phyloP scores from a whole-genome alignment of 2,888 invertebrate species.

The Polietes domitor region DNA sequence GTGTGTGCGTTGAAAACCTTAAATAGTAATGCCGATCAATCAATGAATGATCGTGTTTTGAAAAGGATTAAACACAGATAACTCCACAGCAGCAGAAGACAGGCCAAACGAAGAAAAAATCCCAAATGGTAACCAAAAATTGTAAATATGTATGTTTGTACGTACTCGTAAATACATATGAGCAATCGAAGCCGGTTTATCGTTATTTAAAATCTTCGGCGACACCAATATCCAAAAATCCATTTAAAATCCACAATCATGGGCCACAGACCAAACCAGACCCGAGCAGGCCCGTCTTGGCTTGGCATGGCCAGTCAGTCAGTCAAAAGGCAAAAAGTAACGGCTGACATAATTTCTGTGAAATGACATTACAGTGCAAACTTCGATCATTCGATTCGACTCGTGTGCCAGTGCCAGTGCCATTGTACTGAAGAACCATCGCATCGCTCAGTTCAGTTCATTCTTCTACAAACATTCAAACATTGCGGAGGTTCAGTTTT shows the following conservation, averaged over 20 bases:
- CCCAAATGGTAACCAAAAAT: slow-evolving; percentile 16
- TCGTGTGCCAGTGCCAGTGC: slow-evolving; percentile 23
- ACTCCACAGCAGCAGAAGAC: slow-evolving; percentile 22
- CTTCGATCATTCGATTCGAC: slow-evolving; percentile 38
- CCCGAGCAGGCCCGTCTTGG: no score
- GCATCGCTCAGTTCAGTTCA: slow-evolving; percentile 12
- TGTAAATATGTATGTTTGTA: no score
- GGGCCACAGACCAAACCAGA: neutral
- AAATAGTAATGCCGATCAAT: slow-evolving; percentile 52
- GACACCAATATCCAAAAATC: neutral
- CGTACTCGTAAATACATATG: no score
- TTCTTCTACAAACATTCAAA: neutral
- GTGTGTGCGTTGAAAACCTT: slow-evolving; percentile 47
- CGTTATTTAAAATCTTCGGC: slow-evolving; percentile 10
- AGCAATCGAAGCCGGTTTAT: slow-evolving; percentile 35
- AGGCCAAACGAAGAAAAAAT: slow-evolving; percentile 46
- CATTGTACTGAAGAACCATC: slow-evolving; percentile 13
- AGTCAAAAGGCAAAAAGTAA: slow-evolving; percentile 21
- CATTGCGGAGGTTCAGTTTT: slow-evolving; percentile 14
- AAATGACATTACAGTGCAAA: slow-evolving; percentile 59
- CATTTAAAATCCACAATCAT: slow-evolving; percentile 19
- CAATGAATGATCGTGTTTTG: slow-evolving; percentile 55
- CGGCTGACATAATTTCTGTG: slow-evolving; percentile 61
- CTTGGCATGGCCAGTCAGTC: neutral
- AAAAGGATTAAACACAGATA: slow-evolving; percentile 57